Evolutionary conservation across 2,113 vertebrate genomes (phyloP), one percentile per base, ranked within the genome.

Genomic region (Struthidea cinerea): DNA sequence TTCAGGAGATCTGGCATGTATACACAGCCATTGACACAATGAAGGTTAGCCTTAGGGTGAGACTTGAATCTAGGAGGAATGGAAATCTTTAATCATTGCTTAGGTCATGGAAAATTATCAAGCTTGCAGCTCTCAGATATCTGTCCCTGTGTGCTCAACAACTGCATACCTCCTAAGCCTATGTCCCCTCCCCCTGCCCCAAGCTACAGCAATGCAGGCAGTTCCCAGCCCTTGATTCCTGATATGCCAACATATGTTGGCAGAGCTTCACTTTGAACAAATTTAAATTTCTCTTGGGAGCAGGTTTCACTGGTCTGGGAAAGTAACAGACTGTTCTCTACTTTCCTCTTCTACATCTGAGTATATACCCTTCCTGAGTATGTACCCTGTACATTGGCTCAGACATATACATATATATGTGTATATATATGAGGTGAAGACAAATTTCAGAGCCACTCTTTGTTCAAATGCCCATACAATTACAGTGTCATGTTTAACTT

Each of bases 31-130:
- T 28, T 26, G 44, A 33, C 11, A 61, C 8, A 74, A 26, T 0
- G 1, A 75, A 64, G 32, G 24, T 26, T 82, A 56, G 47, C 73
- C 61, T 68, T 60, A 53, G 86, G 56, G 55, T 74, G 78, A 85
- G 85, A 77, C 46, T 65, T 83, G 75, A 85, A 57, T 50, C 49
- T n/a, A 15, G 17, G 39, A 84, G 60, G 47, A 71, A 49, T 67
- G 80, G 80, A 94, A 94, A 91, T 78, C 81, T 84, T 89, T 87
- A 91, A 84, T 57, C n/a, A 65, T 87, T 91, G 81, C 87, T 92
- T 95, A 95, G 81, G 84, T 94, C 84, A 95, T 94, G 91, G 93
- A 92, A 96, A 95, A 87, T 89, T 87, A 76, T 32, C 56, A 76
- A 59, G 90, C 73, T 87, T 20, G 3, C 56, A 71, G 56, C 44